Evolutionary conservation across 2,797 vertebrate species (phyloP).

Genomic region (Paguma larvata): DNA sequence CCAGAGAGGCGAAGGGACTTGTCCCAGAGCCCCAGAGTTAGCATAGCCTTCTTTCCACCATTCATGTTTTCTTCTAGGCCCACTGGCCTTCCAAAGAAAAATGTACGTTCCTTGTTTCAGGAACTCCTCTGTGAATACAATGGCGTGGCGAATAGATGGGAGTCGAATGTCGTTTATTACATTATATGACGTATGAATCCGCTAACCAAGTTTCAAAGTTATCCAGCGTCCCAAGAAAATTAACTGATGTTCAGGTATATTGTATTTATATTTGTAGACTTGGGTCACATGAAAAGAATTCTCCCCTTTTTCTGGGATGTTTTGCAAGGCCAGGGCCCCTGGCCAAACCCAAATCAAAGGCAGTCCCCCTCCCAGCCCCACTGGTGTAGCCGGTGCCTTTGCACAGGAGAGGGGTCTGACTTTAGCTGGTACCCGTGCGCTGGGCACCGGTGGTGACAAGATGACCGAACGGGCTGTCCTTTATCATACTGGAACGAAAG

Average conservation of each 20-base stretch:
- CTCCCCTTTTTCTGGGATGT: background rate
- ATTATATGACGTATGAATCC: background rate
- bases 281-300: background rate
- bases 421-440: no score
- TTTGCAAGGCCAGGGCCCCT: background rate
- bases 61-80: background rate
- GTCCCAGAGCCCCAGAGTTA: background rate
- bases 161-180: background rate
- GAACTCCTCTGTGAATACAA: background rate
- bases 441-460: background rate
- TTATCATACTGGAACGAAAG: background rate
- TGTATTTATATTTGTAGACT: background rate
- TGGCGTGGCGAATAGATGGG: background rate
- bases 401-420: background rate
- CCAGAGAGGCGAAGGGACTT: background rate
- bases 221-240: slow-evolving; percentile 17
- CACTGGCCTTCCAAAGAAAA: background rate
- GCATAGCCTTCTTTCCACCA: background rate
- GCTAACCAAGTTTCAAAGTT: background rate
- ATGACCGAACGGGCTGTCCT: background rate
- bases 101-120: background rate
- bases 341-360: background rate
- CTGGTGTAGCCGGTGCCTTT: no score
- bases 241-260: background rate
- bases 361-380: background rate